These are phyloP conservation scores for Philonicus albiceps DNA, from an alignment of 2,888 invertebrate species.

Conservation along the genomic window DNA sequence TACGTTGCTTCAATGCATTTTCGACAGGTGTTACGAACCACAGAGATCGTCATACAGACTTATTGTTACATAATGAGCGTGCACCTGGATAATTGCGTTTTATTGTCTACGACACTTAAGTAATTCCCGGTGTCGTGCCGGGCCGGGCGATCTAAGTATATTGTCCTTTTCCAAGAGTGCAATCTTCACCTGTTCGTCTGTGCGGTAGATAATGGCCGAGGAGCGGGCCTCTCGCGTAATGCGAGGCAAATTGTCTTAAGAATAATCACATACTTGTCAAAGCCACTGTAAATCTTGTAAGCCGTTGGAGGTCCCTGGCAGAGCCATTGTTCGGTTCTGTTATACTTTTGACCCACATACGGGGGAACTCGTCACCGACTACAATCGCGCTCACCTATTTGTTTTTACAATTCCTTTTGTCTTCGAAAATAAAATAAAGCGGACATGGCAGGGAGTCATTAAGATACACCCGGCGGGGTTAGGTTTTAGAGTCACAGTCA, in stretches of 20 bases:
- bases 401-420: conserved; percentile 40
- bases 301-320: background rate
- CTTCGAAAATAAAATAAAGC: conserved; percentile 35
- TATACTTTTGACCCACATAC: conserved; percentile 38
- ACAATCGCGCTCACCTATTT: conserved; percentile 24
- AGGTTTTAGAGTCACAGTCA: conserved; percentile 39
- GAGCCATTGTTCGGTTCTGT: background rate
- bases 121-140: background rate
- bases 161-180: background rate
- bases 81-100: background rate
- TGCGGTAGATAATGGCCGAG: background rate
- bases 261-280: conserved; percentile 27
- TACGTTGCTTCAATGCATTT: background rate
- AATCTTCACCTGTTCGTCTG: background rate
- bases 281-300: conserved; percentile 7
- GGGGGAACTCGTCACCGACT: conserved; percentile 3
- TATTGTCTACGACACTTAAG: background rate
- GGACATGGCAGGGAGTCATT: conserved; percentile 43
- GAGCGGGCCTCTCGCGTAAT: background rate
- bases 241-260: background rate
- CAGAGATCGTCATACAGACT: background rate
- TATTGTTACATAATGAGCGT: background rate
- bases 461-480: conserved; percentile 42
- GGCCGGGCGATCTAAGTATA: background rate
- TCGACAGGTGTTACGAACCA: background rate